Conservation (phyloP, 2,797 vertebrate species). For the Notamacropus eugenii region DNA sequence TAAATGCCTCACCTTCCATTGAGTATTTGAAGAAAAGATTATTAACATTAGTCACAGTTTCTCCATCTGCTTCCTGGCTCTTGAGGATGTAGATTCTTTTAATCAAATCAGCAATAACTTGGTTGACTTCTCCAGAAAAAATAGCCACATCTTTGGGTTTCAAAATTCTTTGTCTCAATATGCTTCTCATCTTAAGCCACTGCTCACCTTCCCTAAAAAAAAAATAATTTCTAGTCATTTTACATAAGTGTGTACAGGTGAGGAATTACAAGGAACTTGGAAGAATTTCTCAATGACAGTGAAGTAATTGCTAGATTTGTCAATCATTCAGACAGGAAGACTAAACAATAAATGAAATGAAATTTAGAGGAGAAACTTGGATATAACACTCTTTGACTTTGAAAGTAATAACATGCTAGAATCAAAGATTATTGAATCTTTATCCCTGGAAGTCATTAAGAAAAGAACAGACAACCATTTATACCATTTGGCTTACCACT, state of each 20-base stretch:
- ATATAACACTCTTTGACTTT: not conserved
- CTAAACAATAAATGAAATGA: not conserved
- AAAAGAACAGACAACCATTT: not conserved
- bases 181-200: conserved; percentile 95
- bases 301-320: not conserved
- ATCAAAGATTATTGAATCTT: not conserved
- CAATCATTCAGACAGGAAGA: not conserved
- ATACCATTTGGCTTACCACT: not conserved
- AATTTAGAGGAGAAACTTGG: not conserved
- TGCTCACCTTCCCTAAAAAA: conserved; percentile 91
- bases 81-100: conserved; percentile 87
- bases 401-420: not conserved
- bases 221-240: conserved; percentile 30
- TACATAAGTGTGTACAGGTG: not conserved
- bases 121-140: conserved; percentile 91
- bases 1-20: conserved; percentile 91
- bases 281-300: not conserved
- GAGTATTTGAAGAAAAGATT: conserved; percentile 97
- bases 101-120: conserved; percentile 91
- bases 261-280: conserved; percentile 3
- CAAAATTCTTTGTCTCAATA: conserved; percentile 94
- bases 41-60: conserved; percentile 91
- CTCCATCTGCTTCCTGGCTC: conserved; percentile 85
- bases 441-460: not conserved
- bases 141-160: conserved; percentile 91